phyloP scores from a whole-genome alignment of 2,113 vertebrate genomes.

The Hyperoodon ampullatus region DNA sequence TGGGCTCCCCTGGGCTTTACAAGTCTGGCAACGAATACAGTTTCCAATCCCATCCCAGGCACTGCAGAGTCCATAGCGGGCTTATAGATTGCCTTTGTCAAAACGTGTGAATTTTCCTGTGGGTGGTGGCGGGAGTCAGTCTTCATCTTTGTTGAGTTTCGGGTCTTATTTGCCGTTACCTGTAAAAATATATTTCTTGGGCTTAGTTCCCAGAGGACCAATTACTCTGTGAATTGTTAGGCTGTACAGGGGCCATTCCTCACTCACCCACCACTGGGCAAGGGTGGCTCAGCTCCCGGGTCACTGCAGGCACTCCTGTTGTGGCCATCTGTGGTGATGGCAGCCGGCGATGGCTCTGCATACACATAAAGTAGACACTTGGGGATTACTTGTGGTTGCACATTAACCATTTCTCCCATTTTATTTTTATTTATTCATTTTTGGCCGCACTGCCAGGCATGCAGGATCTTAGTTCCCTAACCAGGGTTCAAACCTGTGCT shows the following conservation, averaged over 20 bases:
- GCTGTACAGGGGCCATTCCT: conserved; percentile 84
- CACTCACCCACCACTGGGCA: conserved; percentile 79
- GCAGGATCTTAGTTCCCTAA: too few species aligned
- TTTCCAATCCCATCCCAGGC: conserved; percentile 69
- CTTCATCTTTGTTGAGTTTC: conserved; percentile 76
- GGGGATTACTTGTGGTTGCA: conserved; percentile 68
- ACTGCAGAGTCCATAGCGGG: conserved; percentile 79
- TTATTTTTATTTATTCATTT: too few species aligned
- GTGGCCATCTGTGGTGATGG: conserved; percentile 77
- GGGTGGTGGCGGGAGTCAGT: conserved; percentile 61
- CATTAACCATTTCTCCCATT: conserved; percentile 68
- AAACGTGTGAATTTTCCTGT: conserved; percentile 76
- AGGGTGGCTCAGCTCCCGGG: conserved; percentile 70
- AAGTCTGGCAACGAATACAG: conserved; percentile 51
- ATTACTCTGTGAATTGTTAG: conserved; percentile 87
- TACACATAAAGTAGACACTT: conserved; percentile 69
- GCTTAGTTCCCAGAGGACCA: conserved; percentile 85
- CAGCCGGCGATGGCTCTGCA: conserved; percentile 72
- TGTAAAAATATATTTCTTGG: conserved; percentile 86
- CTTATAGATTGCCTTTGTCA: conserved; percentile 85
- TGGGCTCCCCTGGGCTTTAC: neutral
- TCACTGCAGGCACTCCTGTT: conserved; percentile 76
- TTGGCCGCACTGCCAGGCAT: too few species aligned
- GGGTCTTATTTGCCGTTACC: conserved; percentile 86
- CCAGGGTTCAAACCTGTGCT: too few species aligned